Conservation (phyloP, 2,113 vertebrate genomes). For the Girardinichthys multiradiatus region DNA sequence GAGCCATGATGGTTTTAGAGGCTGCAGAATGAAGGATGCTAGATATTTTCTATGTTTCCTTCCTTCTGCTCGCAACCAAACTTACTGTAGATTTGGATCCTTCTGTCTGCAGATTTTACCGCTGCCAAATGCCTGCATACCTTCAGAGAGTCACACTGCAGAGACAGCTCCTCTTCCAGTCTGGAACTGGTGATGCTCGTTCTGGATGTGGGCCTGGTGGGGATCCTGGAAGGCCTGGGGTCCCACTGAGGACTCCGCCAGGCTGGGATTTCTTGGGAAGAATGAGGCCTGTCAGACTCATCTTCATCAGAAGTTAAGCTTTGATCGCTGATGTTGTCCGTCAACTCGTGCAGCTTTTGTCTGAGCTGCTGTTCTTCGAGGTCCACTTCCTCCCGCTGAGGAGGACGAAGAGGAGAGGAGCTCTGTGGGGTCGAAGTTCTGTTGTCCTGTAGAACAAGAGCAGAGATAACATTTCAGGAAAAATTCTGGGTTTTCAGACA, state of each 20-base stretch:
- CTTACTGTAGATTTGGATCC: too few relatives aligned
- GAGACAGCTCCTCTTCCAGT: conserved; percentile 24
- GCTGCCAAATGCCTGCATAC: conserved; percentile 15
- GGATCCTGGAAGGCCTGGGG: conserved; percentile 19
- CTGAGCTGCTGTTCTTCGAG: conserved; percentile 84
- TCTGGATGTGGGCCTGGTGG: conserved; percentile 59
- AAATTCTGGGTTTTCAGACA: not conserved
- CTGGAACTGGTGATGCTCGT: conserved; percentile 20
- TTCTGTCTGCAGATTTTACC: too few relatives aligned
- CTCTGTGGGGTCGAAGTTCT: conserved; percentile 56
- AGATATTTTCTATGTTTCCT: conserved; percentile 35
- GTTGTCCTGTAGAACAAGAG: conserved; percentile 12
- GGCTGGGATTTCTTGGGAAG: conserved; percentile 29
- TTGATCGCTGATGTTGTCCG: conserved; percentile 86
- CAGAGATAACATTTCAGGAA: not conserved
- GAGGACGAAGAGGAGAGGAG: conserved; percentile 52
- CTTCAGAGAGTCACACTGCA: conserved; percentile 36
- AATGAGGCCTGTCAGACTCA: conserved; percentile 35
- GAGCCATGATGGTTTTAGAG: too few relatives aligned
- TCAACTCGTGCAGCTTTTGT: conserved; percentile 85
- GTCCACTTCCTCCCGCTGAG: conserved; percentile 65
- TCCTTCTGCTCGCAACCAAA: conserved; percentile 16
- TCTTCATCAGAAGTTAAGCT: conserved; percentile 86
- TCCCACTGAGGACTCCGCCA: conserved; percentile 43
- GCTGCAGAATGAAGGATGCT: conserved; percentile 11